Evolutionary conservation across 1,140 invertebrate genomes (phyloP).

Genomic region (Anastrepha obliqua): DNA sequence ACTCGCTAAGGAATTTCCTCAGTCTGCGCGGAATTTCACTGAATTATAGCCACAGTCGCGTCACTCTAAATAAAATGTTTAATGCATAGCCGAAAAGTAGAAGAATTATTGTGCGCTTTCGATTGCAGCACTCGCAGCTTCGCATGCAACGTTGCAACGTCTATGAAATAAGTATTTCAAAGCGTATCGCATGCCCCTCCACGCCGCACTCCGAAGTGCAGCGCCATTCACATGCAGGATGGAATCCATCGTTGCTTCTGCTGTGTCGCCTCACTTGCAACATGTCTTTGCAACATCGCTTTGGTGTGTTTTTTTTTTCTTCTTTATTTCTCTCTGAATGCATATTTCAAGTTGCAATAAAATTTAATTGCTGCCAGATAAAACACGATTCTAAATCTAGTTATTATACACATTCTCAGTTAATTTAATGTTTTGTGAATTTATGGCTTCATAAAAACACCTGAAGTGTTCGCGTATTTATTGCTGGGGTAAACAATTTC

Average conservation of each 20-base stretch:
- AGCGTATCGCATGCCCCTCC: not conserved
- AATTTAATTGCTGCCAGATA: constrained; percentile 41
- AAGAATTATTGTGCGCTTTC: constrained; percentile 19
- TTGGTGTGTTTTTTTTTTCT: not conserved
- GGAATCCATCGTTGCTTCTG: not conserved
- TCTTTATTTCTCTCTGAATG: not conserved
- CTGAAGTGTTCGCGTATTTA: not conserved
- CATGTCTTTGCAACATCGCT: constrained; percentile 20
- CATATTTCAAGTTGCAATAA: constrained; percentile 35
- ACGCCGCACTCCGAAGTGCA: not conserved
- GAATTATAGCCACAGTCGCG: constrained; percentile 35
- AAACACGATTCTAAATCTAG: constrained; percentile 30
- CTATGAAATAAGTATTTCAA: not conserved
- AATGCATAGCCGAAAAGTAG: not conserved
- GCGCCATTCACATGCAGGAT: not conserved
- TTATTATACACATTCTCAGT: constrained; percentile 31
- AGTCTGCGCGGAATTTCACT: constrained; percentile 47
- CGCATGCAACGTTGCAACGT: not conserved
- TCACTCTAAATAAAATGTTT: not conserved
- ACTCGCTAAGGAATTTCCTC: constrained; percentile 33
- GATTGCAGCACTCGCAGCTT: not conserved
- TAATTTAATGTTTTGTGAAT: constrained; percentile 24
- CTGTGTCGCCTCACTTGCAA: not conserved
- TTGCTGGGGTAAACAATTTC: constrained; percentile 33
- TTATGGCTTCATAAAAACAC: constrained; percentile 39